A percentile compares a stretch with the other conserved stretches of the same genome.
Evolutionary conservation across 2,113 vertebrate genomes (phyloP).

Genomic region (Phyllostomus hastatus): DNA sequence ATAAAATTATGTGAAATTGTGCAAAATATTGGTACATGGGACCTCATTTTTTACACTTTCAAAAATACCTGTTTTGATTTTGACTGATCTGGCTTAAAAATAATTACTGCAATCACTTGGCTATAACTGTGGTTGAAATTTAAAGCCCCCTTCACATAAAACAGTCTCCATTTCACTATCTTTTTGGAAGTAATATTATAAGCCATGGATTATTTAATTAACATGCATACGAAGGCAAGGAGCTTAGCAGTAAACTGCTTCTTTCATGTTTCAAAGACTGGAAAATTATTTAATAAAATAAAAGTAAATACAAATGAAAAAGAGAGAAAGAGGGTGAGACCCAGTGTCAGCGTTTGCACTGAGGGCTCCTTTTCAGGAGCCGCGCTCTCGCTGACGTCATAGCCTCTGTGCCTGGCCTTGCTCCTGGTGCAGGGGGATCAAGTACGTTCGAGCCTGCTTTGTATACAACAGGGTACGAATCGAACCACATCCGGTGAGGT

Average conservation of each 20-base stretch:
- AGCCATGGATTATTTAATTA: neutral
- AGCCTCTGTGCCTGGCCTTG: neutral
- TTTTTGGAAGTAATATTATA: neutral
- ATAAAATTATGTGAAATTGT: neutral
- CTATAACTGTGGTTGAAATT: neutral
- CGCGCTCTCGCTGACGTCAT: accelerated
- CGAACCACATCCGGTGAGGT: accelerated
- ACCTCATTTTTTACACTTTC: neutral
- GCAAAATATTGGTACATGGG: neutral
- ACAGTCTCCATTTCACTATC: neutral
- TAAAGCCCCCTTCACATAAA: neutral
- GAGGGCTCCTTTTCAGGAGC: neutral
- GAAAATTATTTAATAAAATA: neutral
- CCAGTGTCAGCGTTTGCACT: accelerated
- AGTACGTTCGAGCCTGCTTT: neutral
- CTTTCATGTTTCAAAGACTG: neutral
- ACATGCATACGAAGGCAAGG: neutral
- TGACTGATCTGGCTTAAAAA: neutral
- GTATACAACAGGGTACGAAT: neutral
- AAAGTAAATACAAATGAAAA: neutral
- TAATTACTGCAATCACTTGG: neutral
- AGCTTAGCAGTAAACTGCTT: neutral
- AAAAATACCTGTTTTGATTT: neutral
- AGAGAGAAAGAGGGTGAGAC: neutral
- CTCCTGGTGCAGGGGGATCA: neutral